Evolutionary conservation across 2,888 invertebrate genomes (phyloP).

Genomic region (Harpagoxenus sublaevis): DNA sequence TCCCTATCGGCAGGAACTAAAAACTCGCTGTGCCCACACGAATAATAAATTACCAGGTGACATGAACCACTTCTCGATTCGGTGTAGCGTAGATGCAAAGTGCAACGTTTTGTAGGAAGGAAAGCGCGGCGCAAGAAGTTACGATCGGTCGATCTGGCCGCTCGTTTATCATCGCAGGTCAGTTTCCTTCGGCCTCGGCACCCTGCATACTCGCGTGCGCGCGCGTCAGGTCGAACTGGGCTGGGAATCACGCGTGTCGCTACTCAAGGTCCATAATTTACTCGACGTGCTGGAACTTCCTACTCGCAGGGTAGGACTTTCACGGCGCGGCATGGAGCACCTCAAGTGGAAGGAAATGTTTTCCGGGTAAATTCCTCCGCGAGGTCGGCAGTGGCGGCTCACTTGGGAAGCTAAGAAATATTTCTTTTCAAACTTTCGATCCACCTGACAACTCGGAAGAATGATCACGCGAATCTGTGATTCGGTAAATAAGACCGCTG

Average conservation of each 20-base stretch:
- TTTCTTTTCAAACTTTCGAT: constrained; percentile 75
- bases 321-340: constrained; percentile 63
- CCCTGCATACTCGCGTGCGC: constrained; percentile 31
- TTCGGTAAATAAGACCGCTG: constrained; percentile 58
- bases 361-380: constrained; percentile 71
- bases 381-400: constrained; percentile 7
- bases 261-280: constrained; percentile 73
- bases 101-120: constrained; percentile 46
- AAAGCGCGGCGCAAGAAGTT: constrained; percentile 54
- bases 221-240: constrained; percentile 43
- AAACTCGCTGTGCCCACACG: constrained; percentile 34
- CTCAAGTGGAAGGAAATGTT: constrained; percentile 75
- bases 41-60: constrained; percentile 39
- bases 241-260: constrained; percentile 57
- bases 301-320: constrained; percentile 58
- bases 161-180: constrained; percentile 72
- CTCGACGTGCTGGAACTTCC: constrained; percentile 68
- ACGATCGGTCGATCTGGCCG: constrained; percentile 60
- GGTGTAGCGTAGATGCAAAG: constrained; percentile 35
- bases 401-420: constrained; percentile 63
- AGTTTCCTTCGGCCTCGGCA: constrained; percentile 58
- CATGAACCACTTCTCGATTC: constrained; percentile 62
- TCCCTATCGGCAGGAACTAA: constrained; percentile 38
- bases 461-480: constrained; percentile 72
- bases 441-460: constrained; percentile 69